phyloP scores from a whole-genome alignment of 2,113 vertebrate genomes.

The Tor tambroides region DNA sequence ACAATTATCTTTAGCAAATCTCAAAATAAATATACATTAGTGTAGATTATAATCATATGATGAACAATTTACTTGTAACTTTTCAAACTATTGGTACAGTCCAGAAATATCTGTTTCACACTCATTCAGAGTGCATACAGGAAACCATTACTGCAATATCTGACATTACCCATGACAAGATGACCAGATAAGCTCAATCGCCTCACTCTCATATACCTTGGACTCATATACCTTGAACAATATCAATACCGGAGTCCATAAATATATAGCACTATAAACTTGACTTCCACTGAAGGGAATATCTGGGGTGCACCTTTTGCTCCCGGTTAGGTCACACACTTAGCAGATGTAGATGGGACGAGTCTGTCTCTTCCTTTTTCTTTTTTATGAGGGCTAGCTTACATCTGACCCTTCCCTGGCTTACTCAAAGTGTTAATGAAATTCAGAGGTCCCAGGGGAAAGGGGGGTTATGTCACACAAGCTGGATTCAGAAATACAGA shows the following conservation, averaged over 20 bases:
- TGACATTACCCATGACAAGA: background rate
- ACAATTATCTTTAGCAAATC: no score
- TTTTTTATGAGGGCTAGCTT: conserved; percentile 39
- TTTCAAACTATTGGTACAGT: background rate
- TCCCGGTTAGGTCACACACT: conserved; percentile 41
- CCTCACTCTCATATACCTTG: no score
- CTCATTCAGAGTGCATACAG: background rate
- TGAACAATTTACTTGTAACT: background rate
- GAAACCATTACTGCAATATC: background rate
- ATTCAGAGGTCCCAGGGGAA: conserved; percentile 62
- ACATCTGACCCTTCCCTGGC: conserved; percentile 38
- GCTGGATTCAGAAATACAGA: conserved; percentile 40
- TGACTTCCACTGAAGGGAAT: conserved; percentile 13
- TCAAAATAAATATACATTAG: background rate
- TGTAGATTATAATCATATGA: background rate
- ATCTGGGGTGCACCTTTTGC: conserved; percentile 11
- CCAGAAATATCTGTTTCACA: background rate
- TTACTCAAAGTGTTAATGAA: conserved; percentile 61
- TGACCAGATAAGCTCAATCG: background rate
- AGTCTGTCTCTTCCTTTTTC: conserved; percentile 61
- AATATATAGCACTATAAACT: background rate
- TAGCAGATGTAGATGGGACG: conserved; percentile 58
- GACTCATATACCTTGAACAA: background rate
- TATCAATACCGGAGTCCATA: background rate
- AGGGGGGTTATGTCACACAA: conserved; percentile 51